Evolutionary conservation across 2,888 invertebrate species (phyloP), one percentile per base, ranked within the genome.

Genomic region (Ochropleura plecta): DNA sequence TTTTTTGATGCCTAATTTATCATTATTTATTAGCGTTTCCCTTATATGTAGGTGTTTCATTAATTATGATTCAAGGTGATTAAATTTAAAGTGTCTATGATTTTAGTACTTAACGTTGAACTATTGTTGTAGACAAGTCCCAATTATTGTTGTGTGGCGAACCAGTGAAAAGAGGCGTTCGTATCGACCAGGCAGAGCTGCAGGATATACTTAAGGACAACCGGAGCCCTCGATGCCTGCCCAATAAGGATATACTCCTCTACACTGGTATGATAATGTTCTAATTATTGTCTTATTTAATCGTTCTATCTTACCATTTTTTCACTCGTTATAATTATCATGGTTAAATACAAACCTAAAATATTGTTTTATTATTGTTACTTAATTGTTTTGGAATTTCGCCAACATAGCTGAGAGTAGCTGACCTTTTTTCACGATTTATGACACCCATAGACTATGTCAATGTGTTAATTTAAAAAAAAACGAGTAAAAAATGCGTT

Each of bases 101-200:
- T 20, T 67, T 57, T 40, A 40, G 49, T n/a, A 55, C 10, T 64
- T 62, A 57, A 79, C 18, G 18, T 48, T 63, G n/a, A 49, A 20
- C 6, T 67, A 64, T 74, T 69, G 40, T 75, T 88, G 5, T 86
- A 98, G 98, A 98, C 91, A 97, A 97, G 89, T 98, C 98, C 3
- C 97, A 97, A 59, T 91, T 98, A 77, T 90, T 98, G 67, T 92
- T 98, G 51, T 98, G 98, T 86, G 97, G 97, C 12, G 97, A 97
- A 82, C 97, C 95, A 10, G 92, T 97, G 18, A 96, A 96, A 73
- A 97, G 96, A 76, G 97, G 97, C 68, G 97, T 97, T 5, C 95
- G 97, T 48, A 96, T 96, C 30, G 96, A 96, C 75, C 95, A 95
- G 76, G 94, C 95, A 0, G 96, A 96, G 75, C 82, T 96, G 55